phyloP scores from a whole-genome alignment of 2,797 vertebrate genomes.

The Neopelma chrysocephalum region DNA sequence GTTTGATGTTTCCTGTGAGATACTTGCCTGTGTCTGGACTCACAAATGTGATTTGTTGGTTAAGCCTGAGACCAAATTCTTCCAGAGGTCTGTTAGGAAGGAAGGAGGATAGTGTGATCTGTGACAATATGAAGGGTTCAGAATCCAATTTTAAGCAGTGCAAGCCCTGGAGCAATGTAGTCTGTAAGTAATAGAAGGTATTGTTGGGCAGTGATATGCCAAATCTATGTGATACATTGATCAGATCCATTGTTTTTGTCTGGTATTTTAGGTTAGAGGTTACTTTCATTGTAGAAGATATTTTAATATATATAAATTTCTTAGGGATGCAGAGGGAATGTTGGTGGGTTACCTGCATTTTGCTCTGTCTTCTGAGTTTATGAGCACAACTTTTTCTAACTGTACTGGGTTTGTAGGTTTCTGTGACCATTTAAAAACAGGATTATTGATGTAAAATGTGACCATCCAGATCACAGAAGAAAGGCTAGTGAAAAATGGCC shows the following conservation, averaged over 20 bases:
- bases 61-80: slow-evolving; percentile 14
- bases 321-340: background rate
- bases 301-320: background rate
- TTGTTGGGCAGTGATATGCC: background rate
- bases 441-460: background rate
- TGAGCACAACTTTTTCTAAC: background rate
- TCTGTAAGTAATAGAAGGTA: background rate
- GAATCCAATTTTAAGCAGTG: slow-evolving; percentile 6
- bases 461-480: background rate
- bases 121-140: background rate
- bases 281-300: background rate
- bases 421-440: background rate
- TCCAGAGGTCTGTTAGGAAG: background rate
- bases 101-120: background rate
- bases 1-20: slow-evolving; percentile 55
- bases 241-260: background rate
- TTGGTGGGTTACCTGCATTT: background rate
- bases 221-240: rapidly evolving
- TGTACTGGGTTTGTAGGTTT: background rate
- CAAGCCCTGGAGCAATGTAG: background rate
- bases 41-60: slow-evolving; percentile 8
- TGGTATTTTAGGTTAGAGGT: background rate
- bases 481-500: background rate
- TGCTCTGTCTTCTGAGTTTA: background rate
- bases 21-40: slow-evolving; percentile 16